Conservation (phyloP, 1,140 invertebrate species). For the Lasioglossum albipes region DNA sequence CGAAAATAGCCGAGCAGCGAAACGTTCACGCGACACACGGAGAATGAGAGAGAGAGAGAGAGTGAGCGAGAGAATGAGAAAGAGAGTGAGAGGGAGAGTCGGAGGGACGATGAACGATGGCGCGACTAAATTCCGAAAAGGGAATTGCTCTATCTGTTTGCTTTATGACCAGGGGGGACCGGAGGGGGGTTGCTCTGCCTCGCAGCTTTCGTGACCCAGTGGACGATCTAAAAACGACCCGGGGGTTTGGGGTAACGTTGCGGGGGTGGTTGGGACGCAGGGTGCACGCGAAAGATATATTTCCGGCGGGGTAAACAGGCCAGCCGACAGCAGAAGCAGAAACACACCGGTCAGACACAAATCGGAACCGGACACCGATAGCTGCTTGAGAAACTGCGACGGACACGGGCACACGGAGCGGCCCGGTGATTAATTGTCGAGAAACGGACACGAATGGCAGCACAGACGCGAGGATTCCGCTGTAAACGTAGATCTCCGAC, state of each 20-base stretch:
- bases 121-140: slow-evolving; percentile 22
- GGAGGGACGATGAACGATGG: slow-evolving; percentile 25
- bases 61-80: too few relatives aligned
- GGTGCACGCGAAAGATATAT: slow-evolving; percentile 30
- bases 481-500: slow-evolving; percentile 10
- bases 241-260: background rate
- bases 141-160: slow-evolving; percentile 25
- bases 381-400: slow-evolving; percentile 48
- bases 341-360: slow-evolving; percentile 34
- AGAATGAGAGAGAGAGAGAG: too few relatives aligned
- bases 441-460: slow-evolving; percentile 30
- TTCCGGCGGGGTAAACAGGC: slow-evolving; percentile 21
- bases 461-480: background rate
- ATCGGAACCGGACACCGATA: slow-evolving; percentile 47
- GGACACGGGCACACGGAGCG: slow-evolving; percentile 28
- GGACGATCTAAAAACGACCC: slow-evolving; percentile 19
- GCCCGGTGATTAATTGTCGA: slow-evolving; percentile 24
- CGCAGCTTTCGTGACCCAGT: slow-evolving; percentile 32
- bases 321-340: slow-evolving; percentile 15
- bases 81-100: background rate
- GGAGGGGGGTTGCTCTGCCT: background rate
- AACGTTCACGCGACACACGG: slow-evolving; percentile 15
- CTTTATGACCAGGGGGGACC: slow-evolving; percentile 14
- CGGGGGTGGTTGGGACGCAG: background rate
- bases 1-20: background rate